Percentiles rank a stretch among this genome's conserved stretches.
Evolutionary conservation across 2,888 invertebrate genomes (phyloP).

Genomic region (Baccha elongata): DNA sequence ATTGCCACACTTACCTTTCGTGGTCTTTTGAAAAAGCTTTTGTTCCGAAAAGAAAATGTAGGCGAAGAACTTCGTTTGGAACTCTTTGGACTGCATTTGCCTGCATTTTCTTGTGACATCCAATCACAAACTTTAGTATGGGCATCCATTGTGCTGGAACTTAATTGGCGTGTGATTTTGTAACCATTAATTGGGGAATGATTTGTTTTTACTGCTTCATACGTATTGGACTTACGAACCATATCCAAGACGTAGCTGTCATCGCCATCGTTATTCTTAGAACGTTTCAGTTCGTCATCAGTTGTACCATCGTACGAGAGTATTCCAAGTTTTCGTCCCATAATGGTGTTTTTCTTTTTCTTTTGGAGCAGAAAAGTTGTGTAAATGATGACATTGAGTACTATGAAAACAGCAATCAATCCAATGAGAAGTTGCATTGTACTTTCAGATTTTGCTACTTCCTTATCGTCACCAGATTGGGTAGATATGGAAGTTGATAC

Average conservation of each 20-base stretch:
- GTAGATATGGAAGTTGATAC: slow-evolving; percentile 49
- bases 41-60: slow-evolving; percentile 78
- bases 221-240: slow-evolving; percentile 81
- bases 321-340: slow-evolving; percentile 80
- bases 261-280: slow-evolving; percentile 80
- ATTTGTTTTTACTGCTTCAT: slow-evolving; percentile 80
- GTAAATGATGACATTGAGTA: slow-evolving; percentile 85
- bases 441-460: slow-evolving; percentile 84
- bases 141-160: slow-evolving; percentile 91
- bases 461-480: slow-evolving; percentile 74
- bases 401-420: slow-evolving; percentile 87
- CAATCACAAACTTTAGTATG: slow-evolving; percentile 93
- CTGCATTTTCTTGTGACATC: slow-evolving; percentile 87
- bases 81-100: slow-evolving; percentile 82
- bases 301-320: slow-evolving; percentile 80
- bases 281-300: slow-evolving; percentile 81
- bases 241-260: slow-evolving; percentile 81
- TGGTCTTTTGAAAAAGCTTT: slow-evolving; percentile 83
- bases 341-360: slow-evolving; percentile 77
- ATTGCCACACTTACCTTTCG: slow-evolving; percentile 90
- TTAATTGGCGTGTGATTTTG: slow-evolving; percentile 88
- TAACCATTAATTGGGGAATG: slow-evolving; percentile 84
- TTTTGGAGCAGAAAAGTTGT: slow-evolving; percentile 80
- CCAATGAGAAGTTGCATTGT: slow-evolving; percentile 86
- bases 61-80: slow-evolving; percentile 77